phyloP scores from a whole-genome alignment of 2,888 invertebrate genomes.

The Deilephila elpenor region DNA sequence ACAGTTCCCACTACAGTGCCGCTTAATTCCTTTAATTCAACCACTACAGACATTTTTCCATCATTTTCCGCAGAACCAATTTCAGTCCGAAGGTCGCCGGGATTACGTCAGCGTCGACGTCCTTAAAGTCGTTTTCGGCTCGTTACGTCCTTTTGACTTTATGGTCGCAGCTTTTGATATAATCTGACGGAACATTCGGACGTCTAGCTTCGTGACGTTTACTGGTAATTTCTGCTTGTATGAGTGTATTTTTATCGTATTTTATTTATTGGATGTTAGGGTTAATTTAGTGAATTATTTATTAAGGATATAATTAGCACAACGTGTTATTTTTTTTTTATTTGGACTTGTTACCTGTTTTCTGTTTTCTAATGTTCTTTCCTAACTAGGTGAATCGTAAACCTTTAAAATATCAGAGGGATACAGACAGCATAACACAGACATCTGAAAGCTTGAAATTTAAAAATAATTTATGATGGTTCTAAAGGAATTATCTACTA shows the following conservation, averaged over 20 bases:
- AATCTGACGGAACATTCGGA: slow-evolving; percentile 24
- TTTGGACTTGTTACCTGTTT: too few species aligned
- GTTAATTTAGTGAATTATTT: background rate
- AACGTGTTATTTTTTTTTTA: too few species aligned
- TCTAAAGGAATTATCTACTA: too few species aligned
- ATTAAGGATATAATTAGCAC: too few species aligned
- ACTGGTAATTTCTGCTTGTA: slow-evolving; percentile 17
- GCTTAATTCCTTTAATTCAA: background rate
- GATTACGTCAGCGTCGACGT: slow-evolving; percentile 18
- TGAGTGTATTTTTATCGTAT: background rate
- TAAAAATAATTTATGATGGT: too few species aligned
- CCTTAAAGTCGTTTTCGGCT: slow-evolving; percentile 21
- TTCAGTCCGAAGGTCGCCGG: slow-evolving; percentile 16
- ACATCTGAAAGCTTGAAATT: too few species aligned
- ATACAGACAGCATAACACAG: too few species aligned
- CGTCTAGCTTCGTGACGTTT: slow-evolving; percentile 1
- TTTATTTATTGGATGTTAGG: background rate
- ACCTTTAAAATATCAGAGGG: too few species aligned
- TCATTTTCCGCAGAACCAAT: slow-evolving; percentile 13
- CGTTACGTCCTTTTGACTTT: slow-evolving; percentile 29
- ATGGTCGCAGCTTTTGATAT: slow-evolving; percentile 6
- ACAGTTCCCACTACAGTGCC: background rate
- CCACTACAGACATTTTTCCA: background rate
- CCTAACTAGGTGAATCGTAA: too few species aligned
- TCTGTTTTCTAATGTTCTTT: too few species aligned